Conservation (phyloP, 2,888 invertebrate genomes). For the Venusia cambrica region DNA sequence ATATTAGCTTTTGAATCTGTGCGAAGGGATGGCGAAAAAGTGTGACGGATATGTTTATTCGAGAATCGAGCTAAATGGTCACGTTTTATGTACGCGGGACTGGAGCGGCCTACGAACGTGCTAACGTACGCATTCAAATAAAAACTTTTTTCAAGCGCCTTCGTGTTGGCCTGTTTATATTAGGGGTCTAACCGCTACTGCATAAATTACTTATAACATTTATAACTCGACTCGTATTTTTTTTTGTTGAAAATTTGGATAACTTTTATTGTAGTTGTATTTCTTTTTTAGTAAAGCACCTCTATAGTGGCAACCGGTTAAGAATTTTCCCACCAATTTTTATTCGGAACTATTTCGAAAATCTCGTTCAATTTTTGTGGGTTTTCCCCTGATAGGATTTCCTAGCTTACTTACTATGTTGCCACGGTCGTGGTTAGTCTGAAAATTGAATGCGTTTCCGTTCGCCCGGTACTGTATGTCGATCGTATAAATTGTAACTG, state of each 20-base stretch:
- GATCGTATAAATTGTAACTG: slow-evolving; percentile 18
- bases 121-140: slow-evolving; percentile 50
- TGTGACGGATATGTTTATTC: slow-evolving; percentile 60
- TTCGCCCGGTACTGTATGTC: slow-evolving; percentile 15
- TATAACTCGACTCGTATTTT: no score
- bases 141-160: slow-evolving; percentile 43
- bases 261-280: no score
- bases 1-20: slow-evolving; percentile 46
- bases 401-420: slow-evolving; percentile 24
- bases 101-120: slow-evolving; percentile 59
- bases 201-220: no score
- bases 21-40: slow-evolving; percentile 30
- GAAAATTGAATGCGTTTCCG: slow-evolving; percentile 28
- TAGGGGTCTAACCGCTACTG: slow-evolving; percentile 47
- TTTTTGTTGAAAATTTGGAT: no score
- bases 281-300: neutral
- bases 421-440: slow-evolving; percentile 17
- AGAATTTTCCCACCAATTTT: slow-evolving; percentile 17
- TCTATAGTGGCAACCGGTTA: neutral
- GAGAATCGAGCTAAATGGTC: slow-evolving; percentile 58
- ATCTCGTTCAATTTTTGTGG: slow-evolving; percentile 27
- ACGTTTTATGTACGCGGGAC: slow-evolving; percentile 65
- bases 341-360: slow-evolving; percentile 18
- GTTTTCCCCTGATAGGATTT: slow-evolving; percentile 25
- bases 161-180: slow-evolving; percentile 50